Evolutionary conservation across 2,113 vertebrate genomes (phyloP), one percentile per base, ranked within the genome.

Genomic region (Eudyptes chrysolophus): DNA sequence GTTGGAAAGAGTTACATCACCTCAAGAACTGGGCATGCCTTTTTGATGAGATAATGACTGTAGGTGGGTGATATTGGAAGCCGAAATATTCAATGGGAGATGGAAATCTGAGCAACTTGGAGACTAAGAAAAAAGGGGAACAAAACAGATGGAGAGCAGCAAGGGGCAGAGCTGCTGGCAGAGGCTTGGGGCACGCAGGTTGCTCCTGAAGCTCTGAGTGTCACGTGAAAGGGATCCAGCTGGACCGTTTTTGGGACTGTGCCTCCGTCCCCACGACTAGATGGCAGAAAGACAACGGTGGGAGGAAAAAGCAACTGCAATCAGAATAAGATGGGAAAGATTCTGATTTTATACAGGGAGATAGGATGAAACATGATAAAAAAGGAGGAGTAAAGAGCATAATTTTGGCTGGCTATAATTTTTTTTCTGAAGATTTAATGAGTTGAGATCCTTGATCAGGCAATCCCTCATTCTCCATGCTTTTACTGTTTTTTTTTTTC

Each of bases 101-200:
- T 6, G 38, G 81, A 85, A 65, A 89, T 40, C 21, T 7, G 52
- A 75, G 86, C 1, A 21, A 38, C n/a, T 5, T 21, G 20, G 62
- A 74, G 70, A 12, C 2, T 5, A 3, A 49, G 55, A 15, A 25
- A 24, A n/a, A 65, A 52, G 11, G 77, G 54, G 71, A 72, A 66
- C 8, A 4, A 32, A 76, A 8, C 94, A 96, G 91, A 87, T 94
- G 95, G 93, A 72, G 78, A 95, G n/a, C 93, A 88, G 89, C 91
- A 62, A 90, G 97, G 84, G 77, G 69, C 60, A 94, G 78, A 66
- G 81, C n/a, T 0, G 0, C 60, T 92, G 87, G 89, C 87, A 95
- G 83, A 79, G 25, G 30, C 22, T 44, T 42, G 74, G 86, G 84
- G 57, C 44, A 85, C 0, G 5, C 21, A 29, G 72, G 68, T 87